Conservation (phyloP, 2,797 vertebrate genomes). For the Anas bernieri region DNA sequence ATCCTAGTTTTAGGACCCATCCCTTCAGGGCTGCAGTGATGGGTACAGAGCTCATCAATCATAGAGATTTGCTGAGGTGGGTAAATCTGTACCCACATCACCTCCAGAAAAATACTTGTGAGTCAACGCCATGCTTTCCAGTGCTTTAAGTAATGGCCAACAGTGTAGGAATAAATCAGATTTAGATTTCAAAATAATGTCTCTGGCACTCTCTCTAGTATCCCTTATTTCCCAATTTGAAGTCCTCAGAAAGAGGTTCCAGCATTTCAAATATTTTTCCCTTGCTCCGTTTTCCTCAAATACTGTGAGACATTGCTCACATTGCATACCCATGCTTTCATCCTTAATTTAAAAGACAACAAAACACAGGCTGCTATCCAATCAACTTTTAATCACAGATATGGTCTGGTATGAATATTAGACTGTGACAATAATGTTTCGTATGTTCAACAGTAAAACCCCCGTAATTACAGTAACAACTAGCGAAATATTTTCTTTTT, state of each 20-base stretch:
- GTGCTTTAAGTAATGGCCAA: background rate
- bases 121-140: background rate
- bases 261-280: background rate
- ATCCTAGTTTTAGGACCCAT: background rate
- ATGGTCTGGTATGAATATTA: background rate
- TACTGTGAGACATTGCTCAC: background rate
- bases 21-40: background rate
- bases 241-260: background rate
- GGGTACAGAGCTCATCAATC: background rate
- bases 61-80: background rate
- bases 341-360: background rate
- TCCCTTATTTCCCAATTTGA: background rate
- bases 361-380: background rate
- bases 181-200: background rate
- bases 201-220: background rate
- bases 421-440: background rate
- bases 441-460: background rate
- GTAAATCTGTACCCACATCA: background rate
- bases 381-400: background rate
- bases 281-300: background rate
- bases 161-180: background rate
- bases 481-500: background rate
- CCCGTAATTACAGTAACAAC: background rate
- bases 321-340: background rate
- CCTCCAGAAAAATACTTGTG: background rate